These are phyloP conservation scores for Drosophila oshimai DNA, from an alignment of 1,140 invertebrate genomes.

Conservation along the genomic window DNA sequence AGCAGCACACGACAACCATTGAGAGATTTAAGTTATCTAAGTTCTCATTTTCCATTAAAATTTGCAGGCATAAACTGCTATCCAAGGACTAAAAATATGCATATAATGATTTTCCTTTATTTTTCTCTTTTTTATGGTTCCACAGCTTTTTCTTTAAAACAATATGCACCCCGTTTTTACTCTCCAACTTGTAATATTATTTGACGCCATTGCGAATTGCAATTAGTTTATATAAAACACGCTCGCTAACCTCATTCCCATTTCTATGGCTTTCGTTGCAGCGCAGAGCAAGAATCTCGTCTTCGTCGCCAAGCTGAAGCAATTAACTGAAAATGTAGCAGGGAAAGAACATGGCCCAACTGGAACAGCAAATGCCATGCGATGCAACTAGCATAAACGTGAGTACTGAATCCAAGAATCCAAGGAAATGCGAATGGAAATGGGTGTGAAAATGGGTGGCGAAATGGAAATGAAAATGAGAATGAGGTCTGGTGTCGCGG, in stretches of 20 bases:
- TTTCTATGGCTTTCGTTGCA: constrained; percentile 41
- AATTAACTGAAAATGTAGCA: constrained; percentile 79
- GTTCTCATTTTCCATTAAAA: too few species aligned
- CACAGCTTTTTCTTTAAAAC: neutral
- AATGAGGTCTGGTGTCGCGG: constrained; percentile 35
- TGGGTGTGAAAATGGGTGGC: neutral
- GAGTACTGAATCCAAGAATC: constrained; percentile 45
- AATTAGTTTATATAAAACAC: constrained; percentile 25
- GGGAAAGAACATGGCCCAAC: constrained; percentile 74
- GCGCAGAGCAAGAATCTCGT: constrained; percentile 61
- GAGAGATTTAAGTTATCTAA: too few species aligned
- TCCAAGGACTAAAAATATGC: too few species aligned
- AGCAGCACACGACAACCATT: too few species aligned
- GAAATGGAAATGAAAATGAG: neutral
- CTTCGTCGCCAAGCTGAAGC: constrained; percentile 61
- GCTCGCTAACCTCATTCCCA: constrained; percentile 17
- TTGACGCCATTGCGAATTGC: constrained; percentile 25
- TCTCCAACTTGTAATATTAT: constrained; percentile 2
- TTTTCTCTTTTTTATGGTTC: neutral
- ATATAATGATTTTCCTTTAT: too few species aligned
- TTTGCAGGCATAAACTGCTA: too few species aligned
- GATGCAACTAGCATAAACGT: constrained; percentile 78
- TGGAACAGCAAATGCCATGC: constrained; percentile 77
- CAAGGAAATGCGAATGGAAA: constrained; percentile 19
- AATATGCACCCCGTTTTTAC: neutral